phyloP scores from a whole-genome alignment of 2,113 vertebrate genomes.

The Helogale parvula region DNA sequence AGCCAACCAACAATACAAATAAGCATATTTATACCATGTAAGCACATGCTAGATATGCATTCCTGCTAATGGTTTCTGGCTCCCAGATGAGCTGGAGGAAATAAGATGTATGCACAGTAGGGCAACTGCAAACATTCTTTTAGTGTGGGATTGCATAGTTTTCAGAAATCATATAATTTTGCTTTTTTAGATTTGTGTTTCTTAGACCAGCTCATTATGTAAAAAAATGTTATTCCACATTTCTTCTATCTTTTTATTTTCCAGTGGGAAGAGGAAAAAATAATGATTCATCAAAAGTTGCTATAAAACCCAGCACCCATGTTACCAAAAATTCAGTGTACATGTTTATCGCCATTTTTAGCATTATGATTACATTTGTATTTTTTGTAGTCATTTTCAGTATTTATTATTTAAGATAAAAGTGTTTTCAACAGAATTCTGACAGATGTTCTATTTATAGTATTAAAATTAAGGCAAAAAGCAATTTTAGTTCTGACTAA shows the following conservation, averaged over 20 bases:
- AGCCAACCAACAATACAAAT: background rate
- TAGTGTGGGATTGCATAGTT: background rate
- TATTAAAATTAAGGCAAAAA: conserved; percentile 57
- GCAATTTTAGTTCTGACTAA: conserved; percentile 60
- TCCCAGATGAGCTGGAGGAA: background rate
- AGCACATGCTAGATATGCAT: background rate
- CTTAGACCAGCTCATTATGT: background rate
- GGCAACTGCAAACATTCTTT: background rate
- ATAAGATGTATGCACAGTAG: background rate
- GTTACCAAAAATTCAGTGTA: background rate
- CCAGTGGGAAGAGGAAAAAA: background rate
- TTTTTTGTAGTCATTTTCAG: conserved; percentile 35
- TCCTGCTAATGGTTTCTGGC: background rate
- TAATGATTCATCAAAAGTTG: conserved; percentile 24
- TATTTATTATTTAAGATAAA: conserved; percentile 63
- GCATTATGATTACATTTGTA: conserved; percentile 35
- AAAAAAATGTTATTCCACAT: background rate
- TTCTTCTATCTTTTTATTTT: background rate
- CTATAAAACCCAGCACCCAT: conserved; percentile 12
- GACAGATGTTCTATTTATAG: conserved; percentile 59
- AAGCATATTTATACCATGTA: background rate
- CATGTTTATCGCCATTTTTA: conserved; percentile 13
- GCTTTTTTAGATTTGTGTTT: background rate
- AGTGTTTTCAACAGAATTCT: conserved; percentile 40
- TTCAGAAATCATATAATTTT: background rate